Base-by-base conservation (phyloP, 2,888 invertebrate species). In the Synergus itoensis region DNA sequence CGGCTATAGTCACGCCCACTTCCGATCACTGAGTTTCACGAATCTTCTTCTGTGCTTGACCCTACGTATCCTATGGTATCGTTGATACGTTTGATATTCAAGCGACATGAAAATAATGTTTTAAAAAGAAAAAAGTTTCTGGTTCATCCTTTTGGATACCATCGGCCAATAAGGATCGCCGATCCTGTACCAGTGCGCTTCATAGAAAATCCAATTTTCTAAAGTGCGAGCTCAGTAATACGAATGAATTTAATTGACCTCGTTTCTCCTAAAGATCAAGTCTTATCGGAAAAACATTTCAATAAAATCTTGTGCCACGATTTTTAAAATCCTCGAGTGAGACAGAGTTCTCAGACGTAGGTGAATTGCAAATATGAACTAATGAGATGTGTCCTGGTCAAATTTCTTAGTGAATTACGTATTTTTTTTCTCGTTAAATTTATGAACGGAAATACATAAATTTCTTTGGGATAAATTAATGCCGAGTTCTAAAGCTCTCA, bases 1-100 rank as follows among this genome's bases (percentile, higher is more conserved):
- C 82, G 88, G 88, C 79, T 87, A 88, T 85, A 89, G 88, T 84
- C 87, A 84, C 84, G 88, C 83, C 84, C 84, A 87, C 82, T 83
- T 85, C 83, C 88, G 85, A 57, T 86, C 88, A 76, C 82, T 87
- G 53, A 88, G 83, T 77, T 81, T 87, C 64, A 67, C 85, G 65
- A 87, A 84, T 81, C 85, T 90, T 18, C 80, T 87, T 45, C 79
- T 90, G 79, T 90, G 87, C 80, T 84, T 89, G 77, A 84, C 80
- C 45, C 77, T 89, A 76, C 81, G 85, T 64, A 78, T 84, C 73
- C 85, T 87, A 77, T 86, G 82, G 78, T 77, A 86, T 11, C 77
- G 62, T 77, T 80, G 78, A 78, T 53, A 40, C 40, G n/a, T 73
- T 53, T 73, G 53, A 73, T 53, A 81, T 67, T 76, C 48, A 62